Base-by-base conservation (phyloP, 2,113 vertebrate species). In the Catharus fuscescens region DNA sequence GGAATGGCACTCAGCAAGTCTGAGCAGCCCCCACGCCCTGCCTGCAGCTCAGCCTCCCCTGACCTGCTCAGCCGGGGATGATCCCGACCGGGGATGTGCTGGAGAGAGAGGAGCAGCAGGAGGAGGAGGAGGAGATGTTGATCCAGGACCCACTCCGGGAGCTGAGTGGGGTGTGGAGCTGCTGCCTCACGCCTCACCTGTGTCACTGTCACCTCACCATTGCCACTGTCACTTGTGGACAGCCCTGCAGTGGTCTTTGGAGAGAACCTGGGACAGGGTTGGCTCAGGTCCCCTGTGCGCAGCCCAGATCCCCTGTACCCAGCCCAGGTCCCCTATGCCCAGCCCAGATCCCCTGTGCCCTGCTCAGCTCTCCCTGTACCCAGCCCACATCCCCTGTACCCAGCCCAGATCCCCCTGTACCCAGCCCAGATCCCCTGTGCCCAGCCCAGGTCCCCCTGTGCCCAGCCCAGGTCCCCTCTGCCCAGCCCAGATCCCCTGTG, bases 141-240 rank as follows among this genome's bases (percentile, higher is more conserved):
- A 19, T 66, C 10, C 54, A 16, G 62, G 56, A 48, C 32, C 59
- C 54, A 23, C 12, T 48, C 73, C 6, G 9, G 64, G 52, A 54
- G 61, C 2, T 1, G 38, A 48, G 48, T 4, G 7, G 3, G 4
- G 6, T 34, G 38, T 1, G 5, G 47, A 50, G 69, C 29, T 53
- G 79, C 59, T 5, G 9, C 32, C 47, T 67, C 7, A 0, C 48
- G 60, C 26, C 48, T 72, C 53, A 7, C 38, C 31, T 52, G 48
- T 50, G 48, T 50, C 48, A 26, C 48, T 15, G 48, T 50, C 48
- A 26, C 48, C 48, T 50, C 48, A 50, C 48, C 25, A 3, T 15
- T 23, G 65, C 21, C 73, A 48, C 73, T 48, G 21, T 20, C 2
- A 1, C 54, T 61, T 24, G 45, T 0, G 4, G 40, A 28, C 70